These are phyloP conservation scores for Agrilus biguttatus DNA, from an alignment of 2,888 invertebrate genomes.

Conservation along the genomic window DNA sequence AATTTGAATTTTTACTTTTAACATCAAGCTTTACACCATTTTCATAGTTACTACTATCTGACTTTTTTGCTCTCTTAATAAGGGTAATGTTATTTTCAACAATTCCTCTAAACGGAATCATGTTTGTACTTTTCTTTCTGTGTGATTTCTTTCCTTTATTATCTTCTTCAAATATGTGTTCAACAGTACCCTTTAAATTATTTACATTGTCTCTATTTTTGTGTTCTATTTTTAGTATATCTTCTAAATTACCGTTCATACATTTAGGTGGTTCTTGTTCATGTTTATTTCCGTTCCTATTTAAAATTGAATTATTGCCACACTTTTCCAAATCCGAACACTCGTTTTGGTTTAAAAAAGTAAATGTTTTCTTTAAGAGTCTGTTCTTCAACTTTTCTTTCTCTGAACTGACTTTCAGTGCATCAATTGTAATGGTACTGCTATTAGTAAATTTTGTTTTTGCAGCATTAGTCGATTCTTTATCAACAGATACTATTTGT, in stretches of 20 bases:
- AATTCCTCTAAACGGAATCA: not conserved
- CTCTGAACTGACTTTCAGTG: not conserved
- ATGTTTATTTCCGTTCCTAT: slow-evolving; percentile 3
- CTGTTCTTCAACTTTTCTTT: not conserved
- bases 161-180: not conserved
- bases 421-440: not conserved
- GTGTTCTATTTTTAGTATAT: not conserved
- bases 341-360: not conserved
- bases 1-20: not conserved
- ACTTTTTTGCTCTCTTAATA: not conserved
- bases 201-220: not conserved
- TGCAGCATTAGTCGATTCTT: too few relatives aligned
- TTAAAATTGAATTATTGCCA: not conserved
- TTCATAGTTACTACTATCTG: slow-evolving; percentile 4
- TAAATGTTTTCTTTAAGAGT: not conserved
- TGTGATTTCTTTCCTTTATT: not conserved
- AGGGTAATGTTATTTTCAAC: not conserved
- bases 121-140: not conserved
- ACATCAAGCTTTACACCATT: slow-evolving; percentile 10
- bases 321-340: not conserved
- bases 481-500: too few relatives aligned
- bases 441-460: too few relatives aligned
- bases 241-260: slow-evolving; percentile 2
- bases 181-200: not conserved
- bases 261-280: slow-evolving; percentile 8